Conservation (phyloP, 1,140 invertebrate genomes). For the Vollenhovia emeryi region DNA sequence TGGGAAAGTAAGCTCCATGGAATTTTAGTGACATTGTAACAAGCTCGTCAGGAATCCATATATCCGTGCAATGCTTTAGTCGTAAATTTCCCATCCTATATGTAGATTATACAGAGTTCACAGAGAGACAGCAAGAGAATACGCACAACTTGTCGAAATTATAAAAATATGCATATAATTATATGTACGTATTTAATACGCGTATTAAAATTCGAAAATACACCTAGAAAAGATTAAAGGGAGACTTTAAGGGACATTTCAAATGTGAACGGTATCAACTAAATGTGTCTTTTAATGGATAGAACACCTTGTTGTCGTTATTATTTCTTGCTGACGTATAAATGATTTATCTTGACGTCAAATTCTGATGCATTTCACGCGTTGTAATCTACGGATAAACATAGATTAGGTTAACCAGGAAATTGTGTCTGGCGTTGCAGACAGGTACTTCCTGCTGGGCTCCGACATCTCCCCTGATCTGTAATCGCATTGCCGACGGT, state of each 20-base stretch:
- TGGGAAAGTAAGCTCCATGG: slow-evolving; percentile 12
- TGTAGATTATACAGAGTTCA: background rate
- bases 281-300: background rate
- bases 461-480: slow-evolving; percentile 67
- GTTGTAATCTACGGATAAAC: slow-evolving; percentile 60
- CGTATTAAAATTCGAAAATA: background rate
- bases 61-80: slow-evolving; percentile 9
- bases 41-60: slow-evolving; percentile 3
- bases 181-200: too few species aligned
- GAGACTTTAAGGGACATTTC: background rate
- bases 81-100: background rate
- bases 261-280: background rate
- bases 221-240: background rate
- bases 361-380: slow-evolving; percentile 47
- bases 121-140: background rate
- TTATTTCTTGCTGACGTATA: background rate
- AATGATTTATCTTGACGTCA: slow-evolving; percentile 23
- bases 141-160: background rate
- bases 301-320: background rate
- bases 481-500: slow-evolving; percentile 70
- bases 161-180: background rate
- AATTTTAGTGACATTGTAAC: slow-evolving; percentile 37
- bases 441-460: slow-evolving; percentile 71
- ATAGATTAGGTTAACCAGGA: slow-evolving; percentile 69
- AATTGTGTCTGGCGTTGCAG: slow-evolving; percentile 74